Conservation (phyloP, 2,888 invertebrate genomes). For the Drosophila ezoana region DNA sequence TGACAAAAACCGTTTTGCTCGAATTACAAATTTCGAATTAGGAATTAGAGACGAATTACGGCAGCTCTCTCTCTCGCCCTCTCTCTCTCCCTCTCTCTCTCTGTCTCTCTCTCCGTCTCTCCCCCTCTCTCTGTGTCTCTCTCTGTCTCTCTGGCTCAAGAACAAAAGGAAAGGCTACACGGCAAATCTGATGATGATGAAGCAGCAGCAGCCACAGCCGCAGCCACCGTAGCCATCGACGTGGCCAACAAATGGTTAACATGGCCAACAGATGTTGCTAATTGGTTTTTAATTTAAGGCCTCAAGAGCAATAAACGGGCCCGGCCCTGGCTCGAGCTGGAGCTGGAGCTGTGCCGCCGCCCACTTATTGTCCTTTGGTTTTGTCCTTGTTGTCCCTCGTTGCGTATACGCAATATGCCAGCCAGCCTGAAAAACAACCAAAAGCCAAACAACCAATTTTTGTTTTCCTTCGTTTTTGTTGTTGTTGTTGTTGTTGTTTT, state of each 20-base stretch:
- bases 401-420: slow-evolving; percentile 62
- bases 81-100: background rate
- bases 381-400: slow-evolving; percentile 29
- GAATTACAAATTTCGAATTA: slow-evolving; percentile 64
- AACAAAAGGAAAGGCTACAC: slow-evolving; percentile 3
- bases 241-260: slow-evolving; percentile 52
- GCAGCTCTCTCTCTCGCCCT: background rate
- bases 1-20: slow-evolving; percentile 52
- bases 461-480: slow-evolving; percentile 3
- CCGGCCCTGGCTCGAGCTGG: no score
- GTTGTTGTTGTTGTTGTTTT: background rate
- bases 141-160: background rate
- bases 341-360: slow-evolving; percentile 8
- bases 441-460: slow-evolving; percentile 18
- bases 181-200: slow-evolving; percentile 32
- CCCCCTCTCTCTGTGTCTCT: background rate
- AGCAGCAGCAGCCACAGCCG: slow-evolving; percentile 18
- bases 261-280: slow-evolving; percentile 68
- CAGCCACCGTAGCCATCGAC: slow-evolving; percentile 18
- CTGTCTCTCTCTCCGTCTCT: background rate
- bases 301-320: slow-evolving; percentile 67
- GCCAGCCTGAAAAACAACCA: slow-evolving; percentile 35
- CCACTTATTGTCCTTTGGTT: slow-evolving; percentile 8
- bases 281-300: slow-evolving; percentile 71
- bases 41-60: slow-evolving; percentile 64